Percentiles rank a stretch among this genome's conserved stretches.
phyloP scores from a whole-genome alignment of 2,113 vertebrate genomes.

The Oceanites oceanicus region DNA sequence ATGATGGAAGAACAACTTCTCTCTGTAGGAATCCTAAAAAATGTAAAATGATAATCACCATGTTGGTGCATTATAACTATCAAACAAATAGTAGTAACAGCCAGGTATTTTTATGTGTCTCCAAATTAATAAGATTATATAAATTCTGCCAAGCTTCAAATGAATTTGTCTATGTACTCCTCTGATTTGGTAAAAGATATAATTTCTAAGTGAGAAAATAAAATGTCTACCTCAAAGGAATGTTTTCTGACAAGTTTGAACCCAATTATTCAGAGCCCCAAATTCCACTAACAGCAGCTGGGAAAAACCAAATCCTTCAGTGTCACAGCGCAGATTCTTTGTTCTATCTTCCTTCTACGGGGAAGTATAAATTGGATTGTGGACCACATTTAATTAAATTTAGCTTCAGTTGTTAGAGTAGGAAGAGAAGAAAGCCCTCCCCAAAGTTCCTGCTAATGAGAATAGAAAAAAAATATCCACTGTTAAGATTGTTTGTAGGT shows the following conservation, averaged over 20 bases:
- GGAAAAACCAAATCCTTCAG: slow-evolving; percentile 18
- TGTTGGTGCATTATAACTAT: background rate
- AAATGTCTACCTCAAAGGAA: background rate
- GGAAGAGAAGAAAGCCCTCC: background rate
- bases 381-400: slow-evolving; percentile 33
- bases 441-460: background rate
- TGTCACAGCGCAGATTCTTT: background rate
- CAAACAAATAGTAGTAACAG: background rate
- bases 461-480: background rate
- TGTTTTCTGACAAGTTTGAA: slow-evolving; percentile 9
- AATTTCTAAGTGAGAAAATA: slow-evolving; percentile 1
- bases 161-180: background rate
- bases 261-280: background rate
- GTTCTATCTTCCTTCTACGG: background rate
- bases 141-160: background rate
- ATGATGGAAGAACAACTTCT: background rate
- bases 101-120: background rate
- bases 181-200: background rate
- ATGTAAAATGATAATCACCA: background rate
- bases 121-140: background rate
- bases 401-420: background rate
- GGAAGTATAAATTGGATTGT: slow-evolving; percentile 31
- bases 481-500: background rate
- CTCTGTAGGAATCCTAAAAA: background rate
- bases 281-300: background rate